Base-by-base conservation (phyloP, 2,113 vertebrate species). In the Xenopus laevis region DNA sequence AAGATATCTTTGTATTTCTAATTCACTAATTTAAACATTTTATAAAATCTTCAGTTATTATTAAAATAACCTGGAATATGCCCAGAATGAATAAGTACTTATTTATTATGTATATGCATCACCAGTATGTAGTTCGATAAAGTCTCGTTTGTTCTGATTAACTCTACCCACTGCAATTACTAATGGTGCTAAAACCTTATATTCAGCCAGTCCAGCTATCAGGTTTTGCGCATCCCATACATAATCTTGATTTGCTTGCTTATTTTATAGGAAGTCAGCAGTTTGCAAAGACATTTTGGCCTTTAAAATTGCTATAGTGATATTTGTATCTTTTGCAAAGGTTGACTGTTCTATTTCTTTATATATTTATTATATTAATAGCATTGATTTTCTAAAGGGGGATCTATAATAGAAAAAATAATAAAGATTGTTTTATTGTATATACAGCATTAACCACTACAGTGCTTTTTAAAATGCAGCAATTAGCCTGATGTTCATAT, bases 211-310 rank as follows among this genome's bases (percentile, higher is more conserved):
- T 9, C 7, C 53, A 9, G 15, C 16, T 55, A 7, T 50, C 47
- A 50, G 11, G 47, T n/a, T n/a, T 9, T 55, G 17, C 8, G 17
- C 53, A 18, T 93, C 79, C 92, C 53, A n/a, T 55, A 55, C 53
- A 55, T n/a, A 55, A 0, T 16, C 15, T 55, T 5, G 5, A 55
- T 55, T 55, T 7, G 16, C 17, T 55, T 4, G 53, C 52, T 53
- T 53, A 13, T 4, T 55, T 55, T 55, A 55, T 17, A 55, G 53
- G 53, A n/a, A 55, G 15, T 55, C 10, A 55, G 53, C 53, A 55
- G 53, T 55, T 55, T 55, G 53, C 17, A 55, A 8, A n/a, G 53
- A 55, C 53, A 55, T n/a, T 55, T n/a, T 55, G 53, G 6, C 17
- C 53, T 55, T n/a, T 55, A n/a, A n/a, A 55, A 55, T n/a, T 7